These are phyloP conservation scores for Archegozetes longisetosus DNA, from an alignment of 1,140 invertebrate genomes.

Conservation along the genomic window DNA sequence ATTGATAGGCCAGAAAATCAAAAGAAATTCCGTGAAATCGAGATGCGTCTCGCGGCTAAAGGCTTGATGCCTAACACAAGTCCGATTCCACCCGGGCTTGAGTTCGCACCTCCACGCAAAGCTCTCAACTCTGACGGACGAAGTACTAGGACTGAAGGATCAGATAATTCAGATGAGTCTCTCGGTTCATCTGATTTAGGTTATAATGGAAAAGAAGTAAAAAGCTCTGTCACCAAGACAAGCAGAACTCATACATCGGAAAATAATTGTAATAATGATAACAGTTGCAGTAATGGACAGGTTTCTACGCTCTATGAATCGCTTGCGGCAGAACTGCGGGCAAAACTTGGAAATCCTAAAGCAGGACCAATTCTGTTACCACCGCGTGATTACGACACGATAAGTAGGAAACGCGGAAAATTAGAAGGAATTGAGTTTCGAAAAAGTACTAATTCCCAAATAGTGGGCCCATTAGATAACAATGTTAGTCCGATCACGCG, in stretches of 20 bases:
- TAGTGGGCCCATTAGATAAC: neutral
- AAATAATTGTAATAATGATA: neutral
- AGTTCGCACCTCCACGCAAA: slow-evolving; percentile 1
- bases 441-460: neutral
- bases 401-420: slow-evolving; percentile 24
- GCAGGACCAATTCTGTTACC: slow-evolving; percentile 59
- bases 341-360: slow-evolving; percentile 50
- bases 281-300: neutral
- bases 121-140: slow-evolving; percentile 23
- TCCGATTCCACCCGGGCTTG: slow-evolving; percentile 18
- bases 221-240: neutral
- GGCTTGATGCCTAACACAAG: slow-evolving; percentile 24
- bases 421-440: neutral
- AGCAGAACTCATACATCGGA: neutral
- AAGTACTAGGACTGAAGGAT: slow-evolving; percentile 23
- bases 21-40: slow-evolving; percentile 63
- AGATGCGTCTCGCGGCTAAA: slow-evolving; percentile 38
- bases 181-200: neutral
- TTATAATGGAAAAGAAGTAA: neutral
- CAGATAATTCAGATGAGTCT: slow-evolving; percentile 20
- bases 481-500: neutral
- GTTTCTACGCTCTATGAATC: slow-evolving; percentile 56
- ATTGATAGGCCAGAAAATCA: slow-evolving; percentile 70
- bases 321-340: slow-evolving; percentile 71
- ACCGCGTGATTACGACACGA: slow-evolving; percentile 71